Evolutionary conservation across 2,888 invertebrate genomes (phyloP).

Genomic region (Drosophila meridiana): DNA sequence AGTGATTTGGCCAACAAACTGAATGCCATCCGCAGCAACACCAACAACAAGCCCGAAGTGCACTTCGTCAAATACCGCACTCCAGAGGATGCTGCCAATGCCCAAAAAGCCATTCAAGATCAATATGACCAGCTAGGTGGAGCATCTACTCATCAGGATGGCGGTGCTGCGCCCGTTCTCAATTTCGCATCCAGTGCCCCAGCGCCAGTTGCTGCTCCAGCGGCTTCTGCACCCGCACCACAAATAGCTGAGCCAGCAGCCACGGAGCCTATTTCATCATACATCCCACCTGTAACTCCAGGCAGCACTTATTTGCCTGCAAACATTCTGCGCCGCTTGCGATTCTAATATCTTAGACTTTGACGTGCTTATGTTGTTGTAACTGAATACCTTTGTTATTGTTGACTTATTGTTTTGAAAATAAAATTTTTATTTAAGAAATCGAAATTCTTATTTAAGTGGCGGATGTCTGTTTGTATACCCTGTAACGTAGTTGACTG

Average conservation of each 20-base stretch:
- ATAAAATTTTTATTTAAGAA: conserved; percentile 57
- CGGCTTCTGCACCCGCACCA: conserved; percentile 27
- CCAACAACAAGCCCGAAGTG: conserved; percentile 77
- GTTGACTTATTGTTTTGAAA: conserved; percentile 54
- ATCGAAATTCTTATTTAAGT: conserved; percentile 34
- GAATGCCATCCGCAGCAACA: conserved; percentile 57
- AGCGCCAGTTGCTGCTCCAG: conserved; percentile 27
- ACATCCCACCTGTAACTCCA: conserved; percentile 66
- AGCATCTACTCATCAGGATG: conserved; percentile 63
- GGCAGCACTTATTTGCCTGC: conserved; percentile 72
- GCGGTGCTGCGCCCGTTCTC: conserved; percentile 77
- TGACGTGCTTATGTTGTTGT: conserved; percentile 18
- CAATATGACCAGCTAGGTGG: conserved; percentile 81
- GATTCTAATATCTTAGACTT: conserved; percentile 49
- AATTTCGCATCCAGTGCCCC: conserved; percentile 75
- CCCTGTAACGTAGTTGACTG: neutral
- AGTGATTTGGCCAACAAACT: conserved; percentile 69
- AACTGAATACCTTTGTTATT: conserved; percentile 60
- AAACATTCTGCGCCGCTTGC: conserved; percentile 71
- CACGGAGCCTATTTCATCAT: conserved; percentile 55
- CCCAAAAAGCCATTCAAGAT: conserved; percentile 78
- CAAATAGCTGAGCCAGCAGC: conserved; percentile 38
- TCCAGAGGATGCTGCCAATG: conserved; percentile 78
- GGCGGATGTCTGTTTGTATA: conserved; percentile 14
- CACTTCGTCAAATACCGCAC: conserved; percentile 83